Conservation (phyloP, 2,888 invertebrate species). For the Sphinx pinastri region DNA sequence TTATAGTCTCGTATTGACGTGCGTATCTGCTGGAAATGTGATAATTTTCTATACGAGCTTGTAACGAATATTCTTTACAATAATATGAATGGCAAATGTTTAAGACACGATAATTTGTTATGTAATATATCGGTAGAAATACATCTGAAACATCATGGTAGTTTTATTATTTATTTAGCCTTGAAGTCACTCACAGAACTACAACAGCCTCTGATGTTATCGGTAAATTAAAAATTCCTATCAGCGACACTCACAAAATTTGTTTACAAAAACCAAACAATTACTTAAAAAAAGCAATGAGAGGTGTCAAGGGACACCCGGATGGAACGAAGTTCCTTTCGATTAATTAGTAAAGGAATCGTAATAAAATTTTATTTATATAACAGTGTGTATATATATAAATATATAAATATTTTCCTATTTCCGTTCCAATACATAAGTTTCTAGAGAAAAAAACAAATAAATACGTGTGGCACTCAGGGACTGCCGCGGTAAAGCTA, state of each 20-base stretch:
- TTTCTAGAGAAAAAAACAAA: too few relatives aligned
- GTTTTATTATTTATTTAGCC: background rate
- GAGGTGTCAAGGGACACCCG: too few relatives aligned
- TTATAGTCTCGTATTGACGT: slow-evolving; percentile 36
- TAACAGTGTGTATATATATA: too few relatives aligned
- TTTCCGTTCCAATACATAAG: too few relatives aligned
- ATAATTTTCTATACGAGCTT: slow-evolving; percentile 40
- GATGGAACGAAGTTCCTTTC: too few relatives aligned
- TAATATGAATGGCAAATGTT: slow-evolving; percentile 35
- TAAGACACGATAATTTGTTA: slow-evolving; percentile 8
- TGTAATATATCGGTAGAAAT: background rate
- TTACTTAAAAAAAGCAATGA: too few relatives aligned
- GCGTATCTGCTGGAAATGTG: slow-evolving; percentile 34
- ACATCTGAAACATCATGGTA: background rate
- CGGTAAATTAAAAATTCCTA: background rate
- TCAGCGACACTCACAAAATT: background rate
- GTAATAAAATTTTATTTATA: too few relatives aligned
- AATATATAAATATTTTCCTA: too few relatives aligned
- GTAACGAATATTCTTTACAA: slow-evolving; percentile 18
- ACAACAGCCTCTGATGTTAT: background rate
- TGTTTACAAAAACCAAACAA: background rate
- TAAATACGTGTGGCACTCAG: too few relatives aligned
- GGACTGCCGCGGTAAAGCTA: too few relatives aligned
- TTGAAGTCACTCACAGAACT: background rate
- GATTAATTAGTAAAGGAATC: too few relatives aligned